phyloP scores from a whole-genome alignment of 2,888 invertebrate species.

The Pammene fasciana region DNA sequence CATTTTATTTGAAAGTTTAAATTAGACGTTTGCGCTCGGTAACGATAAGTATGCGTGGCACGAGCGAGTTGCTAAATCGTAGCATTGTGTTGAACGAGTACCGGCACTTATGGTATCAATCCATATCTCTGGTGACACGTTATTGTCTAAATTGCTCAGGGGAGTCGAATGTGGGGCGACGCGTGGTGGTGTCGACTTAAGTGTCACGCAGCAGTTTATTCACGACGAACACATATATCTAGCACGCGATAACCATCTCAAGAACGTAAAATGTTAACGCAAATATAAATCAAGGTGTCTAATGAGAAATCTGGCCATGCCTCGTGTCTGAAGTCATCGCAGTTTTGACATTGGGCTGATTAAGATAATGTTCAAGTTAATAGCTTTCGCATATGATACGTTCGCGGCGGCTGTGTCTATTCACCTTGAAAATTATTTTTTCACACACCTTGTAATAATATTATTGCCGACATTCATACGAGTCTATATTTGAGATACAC shows the following conservation, averaged over 20 bases:
- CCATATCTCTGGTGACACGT: slow-evolving; percentile 47
- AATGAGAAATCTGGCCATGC: slow-evolving; percentile 43
- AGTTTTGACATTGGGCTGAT: slow-evolving; percentile 46
- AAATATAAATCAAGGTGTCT: slow-evolving; percentile 48
- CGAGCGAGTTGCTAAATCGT: slow-evolving; percentile 46
- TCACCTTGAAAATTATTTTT: slow-evolving; percentile 47
- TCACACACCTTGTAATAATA: slow-evolving; percentile 41
- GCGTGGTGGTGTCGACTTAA: slow-evolving; percentile 47
- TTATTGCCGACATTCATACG: not conserved
- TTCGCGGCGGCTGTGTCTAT: slow-evolving; percentile 41
- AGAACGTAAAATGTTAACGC: slow-evolving; percentile 48
- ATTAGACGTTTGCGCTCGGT: slow-evolving; percentile 33
- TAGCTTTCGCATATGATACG: slow-evolving; percentile 37
- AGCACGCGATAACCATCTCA: slow-evolving; percentile 46
- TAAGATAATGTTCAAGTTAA: slow-evolving; percentile 44
- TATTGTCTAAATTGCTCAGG: slow-evolving; percentile 48
- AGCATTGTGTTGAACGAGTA: slow-evolving; percentile 47
- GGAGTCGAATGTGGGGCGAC: slow-evolving; percentile 46
- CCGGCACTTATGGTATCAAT: slow-evolving; percentile 41
- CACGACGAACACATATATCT: slow-evolving; percentile 43
- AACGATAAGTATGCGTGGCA: slow-evolving; percentile 41
- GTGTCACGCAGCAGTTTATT: slow-evolving; percentile 46
- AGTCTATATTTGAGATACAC: too few relatives aligned
- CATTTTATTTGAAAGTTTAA: slow-evolving; percentile 42
- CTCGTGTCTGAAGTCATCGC: slow-evolving; percentile 39